Base-by-base conservation (phyloP, 2,888 invertebrate species). In the Acleris literana region DNA sequence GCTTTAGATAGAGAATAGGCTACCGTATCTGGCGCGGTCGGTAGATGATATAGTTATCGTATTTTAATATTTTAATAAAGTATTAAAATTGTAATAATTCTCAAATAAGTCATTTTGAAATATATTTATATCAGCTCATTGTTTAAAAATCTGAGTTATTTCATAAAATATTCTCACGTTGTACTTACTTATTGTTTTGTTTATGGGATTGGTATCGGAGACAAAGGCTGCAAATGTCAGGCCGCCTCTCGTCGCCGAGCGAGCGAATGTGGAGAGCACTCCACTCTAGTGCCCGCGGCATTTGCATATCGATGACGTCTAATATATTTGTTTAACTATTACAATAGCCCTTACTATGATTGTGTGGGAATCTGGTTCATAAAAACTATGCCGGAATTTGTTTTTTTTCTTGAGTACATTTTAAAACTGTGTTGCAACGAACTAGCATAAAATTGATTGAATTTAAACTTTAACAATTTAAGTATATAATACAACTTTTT, bases 241-340 rank as follows among this genome's bases (percentile, higher is more conserved):
- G 78, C 79, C 76, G 72, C 74, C 81, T 85, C 80, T 78, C 75
- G 74, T 75, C 79, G 73, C 77, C 74, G 69, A 70, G 76, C 73
- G 69, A 74, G 74, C 70, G 56, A 76, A 70, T 73, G 70, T 81
- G 66, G 73, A 86, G 88, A 77, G 86, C 85, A 78, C 90, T 91
- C 76, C 71, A 82, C 68, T 71, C 68, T 73, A 79, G 76, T 78
- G 76, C 54, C 29, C 74, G 77, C 80, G 80, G 81, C 85, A 86
- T 92, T 92, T 92, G 91, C 91, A 92, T 92, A 92, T 89, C 91
- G 88, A 82, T 89, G 81, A 80, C 82, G 77, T 75, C 60, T 67
- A 60, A 68, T 61, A 52, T 53, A 53, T 64, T 67, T 69, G 64
- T 58, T 63, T 61, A 39, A 4, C 39, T 39, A 63, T 63, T 55